Evolutionary conservation across 2,113 vertebrate genomes (phyloP).

Genomic region (Etheostoma spectabile): DNA sequence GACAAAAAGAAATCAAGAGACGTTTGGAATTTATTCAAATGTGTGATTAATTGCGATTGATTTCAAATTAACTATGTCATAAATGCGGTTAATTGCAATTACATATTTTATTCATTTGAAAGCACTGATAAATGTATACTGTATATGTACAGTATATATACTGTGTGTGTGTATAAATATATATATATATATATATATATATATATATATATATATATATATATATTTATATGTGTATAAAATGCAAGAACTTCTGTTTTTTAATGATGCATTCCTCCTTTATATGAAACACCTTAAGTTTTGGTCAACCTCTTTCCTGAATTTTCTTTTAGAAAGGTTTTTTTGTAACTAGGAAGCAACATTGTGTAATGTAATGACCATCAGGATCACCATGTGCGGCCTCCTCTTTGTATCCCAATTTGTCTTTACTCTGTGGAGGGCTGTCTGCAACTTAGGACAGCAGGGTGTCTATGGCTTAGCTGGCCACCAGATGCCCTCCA

Average conservation of each 20-base stretch:
- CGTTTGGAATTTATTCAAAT: no score
- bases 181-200: no score
- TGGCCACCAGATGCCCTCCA: conserved; percentile 6
- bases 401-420: background rate
- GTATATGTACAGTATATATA: no score
- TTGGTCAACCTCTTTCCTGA: background rate
- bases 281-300: background rate
- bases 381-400: background rate
- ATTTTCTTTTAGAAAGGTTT: background rate
- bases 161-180: no score
- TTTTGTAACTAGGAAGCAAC: background rate
- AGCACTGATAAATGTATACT: no score
- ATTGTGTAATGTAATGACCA: background rate
- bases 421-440: background rate
- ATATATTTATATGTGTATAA: background rate
- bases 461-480: background rate
- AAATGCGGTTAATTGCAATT: no score
- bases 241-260: background rate
- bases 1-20: no score
- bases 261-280: background rate
- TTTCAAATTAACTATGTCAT: no score
- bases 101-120: no score
- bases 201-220: background rate
- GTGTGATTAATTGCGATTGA: no score
- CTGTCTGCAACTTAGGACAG: background rate